Evolutionary conservation across 2,888 invertebrate genomes (phyloP).

Genomic region (Germaria angustata): DNA sequence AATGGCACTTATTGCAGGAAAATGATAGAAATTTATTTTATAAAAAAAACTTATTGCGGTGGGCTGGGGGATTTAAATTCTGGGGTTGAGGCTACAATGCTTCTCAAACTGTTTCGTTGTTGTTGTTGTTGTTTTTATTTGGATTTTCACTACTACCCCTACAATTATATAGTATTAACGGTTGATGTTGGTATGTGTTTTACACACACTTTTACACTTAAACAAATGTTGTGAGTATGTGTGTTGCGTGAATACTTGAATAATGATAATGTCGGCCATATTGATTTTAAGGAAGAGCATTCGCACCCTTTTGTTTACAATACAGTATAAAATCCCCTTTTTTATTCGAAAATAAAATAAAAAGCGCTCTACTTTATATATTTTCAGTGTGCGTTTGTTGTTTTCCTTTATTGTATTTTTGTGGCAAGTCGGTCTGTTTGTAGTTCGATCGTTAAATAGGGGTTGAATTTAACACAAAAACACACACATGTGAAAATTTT

Average conservation of each 20-base stretch:
- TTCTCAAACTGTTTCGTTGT: constrained; percentile 46
- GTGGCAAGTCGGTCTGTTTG: constrained; percentile 58
- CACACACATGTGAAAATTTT: background rate
- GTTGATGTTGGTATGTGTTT: constrained; percentile 1
- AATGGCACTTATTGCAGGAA: constrained; percentile 64
- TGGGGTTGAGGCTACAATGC: constrained; percentile 24
- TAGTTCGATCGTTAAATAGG: constrained; percentile 65
- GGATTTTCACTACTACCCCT: constrained; percentile 26
- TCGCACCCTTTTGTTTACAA: constrained; percentile 69
- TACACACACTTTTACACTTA: constrained; percentile 37
- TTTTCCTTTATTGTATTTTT: constrained; percentile 20
- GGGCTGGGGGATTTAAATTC: too few species aligned
- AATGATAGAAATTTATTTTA: constrained; percentile 9
- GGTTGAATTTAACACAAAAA: constrained; percentile 29
- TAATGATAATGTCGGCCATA: constrained; percentile 70
- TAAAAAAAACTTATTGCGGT: too few species aligned
- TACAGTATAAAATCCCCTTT: constrained; percentile 53
- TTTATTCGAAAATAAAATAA: constrained; percentile 15
- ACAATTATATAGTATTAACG: constrained; percentile 16
- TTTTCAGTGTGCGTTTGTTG: constrained; percentile 21
- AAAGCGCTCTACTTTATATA: background rate
- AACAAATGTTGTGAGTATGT: background rate
- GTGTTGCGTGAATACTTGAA: constrained; percentile 45
- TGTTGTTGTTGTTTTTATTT: background rate
- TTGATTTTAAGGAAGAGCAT: constrained; percentile 71